A percentile compares a stretch with the other conserved stretches of the same genome.
Conservation (phyloP, 2,888 invertebrate species). For the Rotaria socialis region DNA sequence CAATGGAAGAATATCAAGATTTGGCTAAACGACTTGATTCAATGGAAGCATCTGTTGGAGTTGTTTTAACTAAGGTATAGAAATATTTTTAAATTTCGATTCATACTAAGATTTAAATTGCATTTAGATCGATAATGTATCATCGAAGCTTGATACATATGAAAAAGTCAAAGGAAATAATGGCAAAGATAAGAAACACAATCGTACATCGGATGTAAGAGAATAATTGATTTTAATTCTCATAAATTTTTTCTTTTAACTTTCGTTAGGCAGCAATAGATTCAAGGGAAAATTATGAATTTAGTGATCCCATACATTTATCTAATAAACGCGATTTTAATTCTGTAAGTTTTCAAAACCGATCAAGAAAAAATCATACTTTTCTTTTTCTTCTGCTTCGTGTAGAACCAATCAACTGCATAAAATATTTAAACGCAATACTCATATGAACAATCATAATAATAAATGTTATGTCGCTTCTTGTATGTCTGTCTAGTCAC, state of each 20-base stretch:
- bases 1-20: conserved; percentile 41
- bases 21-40: conserved; percentile 55
- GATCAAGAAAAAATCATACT: too few relatives aligned
- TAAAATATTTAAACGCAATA: neutral
- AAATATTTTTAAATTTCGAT: neutral
- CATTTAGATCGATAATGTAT: neutral
- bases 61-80: conserved; percentile 50
- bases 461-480: neutral
- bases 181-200: neutral
- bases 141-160: neutral
- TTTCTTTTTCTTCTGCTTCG: neutral
- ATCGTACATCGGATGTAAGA: neutral
- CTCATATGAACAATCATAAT: neutral
- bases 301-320: neutral
- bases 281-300: neutral
- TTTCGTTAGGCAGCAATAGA: neutral
- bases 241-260: neutral
- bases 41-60: conserved; percentile 55
- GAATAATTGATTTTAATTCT: neutral
- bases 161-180: neutral
- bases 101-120: too few relatives aligned
- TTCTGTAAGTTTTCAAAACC: neutral
- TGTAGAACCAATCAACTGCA: neutral
- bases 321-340: too few relatives aligned
- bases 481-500: neutral